Evolutionary conservation across 1,140 invertebrate genomes (phyloP).

Genomic region (Apis laboriosa): DNA sequence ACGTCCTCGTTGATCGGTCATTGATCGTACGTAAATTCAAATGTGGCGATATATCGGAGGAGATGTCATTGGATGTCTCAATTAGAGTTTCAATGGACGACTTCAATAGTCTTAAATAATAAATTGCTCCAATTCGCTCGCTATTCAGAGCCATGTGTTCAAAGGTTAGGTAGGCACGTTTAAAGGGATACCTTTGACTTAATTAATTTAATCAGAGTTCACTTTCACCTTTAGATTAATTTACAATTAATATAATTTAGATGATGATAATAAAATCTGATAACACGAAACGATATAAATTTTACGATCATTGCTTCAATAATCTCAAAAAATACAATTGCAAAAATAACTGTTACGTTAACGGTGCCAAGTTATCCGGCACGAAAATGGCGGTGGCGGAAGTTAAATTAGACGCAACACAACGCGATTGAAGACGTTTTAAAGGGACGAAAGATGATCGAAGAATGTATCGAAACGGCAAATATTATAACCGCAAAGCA

Average conservation of each 20-base stretch:
- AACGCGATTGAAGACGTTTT: no score
- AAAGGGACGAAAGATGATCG: no score
- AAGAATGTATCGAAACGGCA: neutral
- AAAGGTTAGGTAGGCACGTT: neutral
- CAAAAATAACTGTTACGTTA: neutral
- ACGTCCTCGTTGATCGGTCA: slow-evolving; percentile 10
- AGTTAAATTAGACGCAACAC: no score
- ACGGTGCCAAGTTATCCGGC: no score
- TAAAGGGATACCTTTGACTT: neutral
- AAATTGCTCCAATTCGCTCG: neutral
- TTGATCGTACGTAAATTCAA: slow-evolving; percentile 4
- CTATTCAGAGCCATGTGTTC: neutral
- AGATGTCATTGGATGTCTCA: slow-evolving; percentile 2
- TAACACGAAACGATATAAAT: no score
- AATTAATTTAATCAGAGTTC: neutral
- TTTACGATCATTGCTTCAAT: no score
- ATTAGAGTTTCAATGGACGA: neutral
- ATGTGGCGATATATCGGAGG: neutral
- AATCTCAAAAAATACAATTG: no score
- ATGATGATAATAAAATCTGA: no score
- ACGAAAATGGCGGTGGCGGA: no score
- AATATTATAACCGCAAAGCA: neutral
- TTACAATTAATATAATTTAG: no score
- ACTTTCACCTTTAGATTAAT: no score
- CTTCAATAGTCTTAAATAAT: neutral